Percentiles rank a stretch among this genome's conserved stretches.
These are phyloP conservation scores for Hucho hucho DNA, from an alignment of 2,113 vertebrate genomes.

Conservation along the genomic window DNA sequence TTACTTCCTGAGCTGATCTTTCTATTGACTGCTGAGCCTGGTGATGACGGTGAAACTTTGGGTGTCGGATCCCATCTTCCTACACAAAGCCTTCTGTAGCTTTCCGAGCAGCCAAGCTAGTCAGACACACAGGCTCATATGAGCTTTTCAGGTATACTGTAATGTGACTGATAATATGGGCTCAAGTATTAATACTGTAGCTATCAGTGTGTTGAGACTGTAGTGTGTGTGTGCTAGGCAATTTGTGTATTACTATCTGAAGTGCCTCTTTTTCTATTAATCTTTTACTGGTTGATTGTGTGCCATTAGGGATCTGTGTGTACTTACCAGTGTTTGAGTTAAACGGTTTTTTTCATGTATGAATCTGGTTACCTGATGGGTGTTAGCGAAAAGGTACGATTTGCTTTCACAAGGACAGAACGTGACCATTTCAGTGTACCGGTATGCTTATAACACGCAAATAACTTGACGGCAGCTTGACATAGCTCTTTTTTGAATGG, in stretches of 20 bases:
- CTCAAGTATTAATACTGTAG: conserved; percentile 41
- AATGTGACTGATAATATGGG: conserved; percentile 24
- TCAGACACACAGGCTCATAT: conserved; percentile 60
- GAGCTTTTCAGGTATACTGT: conserved; percentile 61
- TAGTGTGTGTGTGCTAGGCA: conserved; percentile 17
- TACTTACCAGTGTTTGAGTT: conserved; percentile 23
- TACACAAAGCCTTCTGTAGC: neutral
- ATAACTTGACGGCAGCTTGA: too few relatives aligned
- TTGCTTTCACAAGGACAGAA: too few relatives aligned
- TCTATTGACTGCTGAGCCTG: conserved; percentile 23
- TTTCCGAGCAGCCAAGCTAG: conserved; percentile 36
- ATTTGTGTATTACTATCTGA: conserved; percentile 44
- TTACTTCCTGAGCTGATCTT: conserved; percentile 32
- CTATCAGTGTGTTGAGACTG: conserved; percentile 18
- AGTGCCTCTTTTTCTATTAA: conserved; percentile 72
- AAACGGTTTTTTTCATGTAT: conserved; percentile 41
- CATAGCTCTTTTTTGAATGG: too few relatives aligned
- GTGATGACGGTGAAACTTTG: neutral
- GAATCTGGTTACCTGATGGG: conserved; percentile 39
- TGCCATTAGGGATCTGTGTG: conserved; percentile 30
- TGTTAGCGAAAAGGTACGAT: too few relatives aligned
- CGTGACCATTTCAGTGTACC: too few relatives aligned
- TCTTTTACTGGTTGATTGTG: conserved; percentile 36
- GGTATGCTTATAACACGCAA: too few relatives aligned
- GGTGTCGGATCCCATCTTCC: neutral